A percentile compares a stretch with the other conserved stretches of the same genome.
These are phyloP conservation scores for Pomatorhinus ruficollis DNA, from an alignment of 2,113 vertebrate species.

Conservation along the genomic window DNA sequence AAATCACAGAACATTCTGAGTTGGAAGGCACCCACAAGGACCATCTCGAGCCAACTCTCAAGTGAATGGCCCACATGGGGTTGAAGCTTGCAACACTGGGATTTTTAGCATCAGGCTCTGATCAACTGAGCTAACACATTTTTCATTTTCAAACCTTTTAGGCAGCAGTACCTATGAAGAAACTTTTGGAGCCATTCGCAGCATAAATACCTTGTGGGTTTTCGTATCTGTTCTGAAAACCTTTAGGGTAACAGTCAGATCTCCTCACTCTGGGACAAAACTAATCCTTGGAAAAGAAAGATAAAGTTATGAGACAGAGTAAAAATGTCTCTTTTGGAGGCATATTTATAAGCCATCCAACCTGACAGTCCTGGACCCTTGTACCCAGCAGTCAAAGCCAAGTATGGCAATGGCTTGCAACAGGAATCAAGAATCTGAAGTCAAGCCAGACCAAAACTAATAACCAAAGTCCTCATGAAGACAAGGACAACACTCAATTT, in stretches of 20 bases:
- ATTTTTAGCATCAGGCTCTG: neutral
- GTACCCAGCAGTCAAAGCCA: neutral
- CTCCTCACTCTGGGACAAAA: neutral
- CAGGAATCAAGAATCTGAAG: neutral
- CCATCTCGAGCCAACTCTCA: rapidly evolving
- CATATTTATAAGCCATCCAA: neutral
- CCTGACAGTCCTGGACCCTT: neutral
- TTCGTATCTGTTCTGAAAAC: neutral
- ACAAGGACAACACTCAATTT: neutral
- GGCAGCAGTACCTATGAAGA: neutral
- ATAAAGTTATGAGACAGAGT: neutral
- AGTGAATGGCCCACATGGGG: neutral
- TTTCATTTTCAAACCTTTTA: neutral
- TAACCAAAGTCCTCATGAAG: neutral
- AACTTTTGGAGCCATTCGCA: neutral
- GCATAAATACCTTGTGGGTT: neutral
- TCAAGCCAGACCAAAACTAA: neutral
- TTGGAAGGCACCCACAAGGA: neutral
- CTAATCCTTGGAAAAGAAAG: neutral
- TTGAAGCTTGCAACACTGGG: neutral
- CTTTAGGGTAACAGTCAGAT: neutral
- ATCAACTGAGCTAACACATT: neutral
- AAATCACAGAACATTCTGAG: neutral
- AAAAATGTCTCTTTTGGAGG: neutral
- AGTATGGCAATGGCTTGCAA: neutral